Base-by-base conservation (phyloP, 2,113 vertebrate genomes). In the Hepsetus odoe region DNA sequence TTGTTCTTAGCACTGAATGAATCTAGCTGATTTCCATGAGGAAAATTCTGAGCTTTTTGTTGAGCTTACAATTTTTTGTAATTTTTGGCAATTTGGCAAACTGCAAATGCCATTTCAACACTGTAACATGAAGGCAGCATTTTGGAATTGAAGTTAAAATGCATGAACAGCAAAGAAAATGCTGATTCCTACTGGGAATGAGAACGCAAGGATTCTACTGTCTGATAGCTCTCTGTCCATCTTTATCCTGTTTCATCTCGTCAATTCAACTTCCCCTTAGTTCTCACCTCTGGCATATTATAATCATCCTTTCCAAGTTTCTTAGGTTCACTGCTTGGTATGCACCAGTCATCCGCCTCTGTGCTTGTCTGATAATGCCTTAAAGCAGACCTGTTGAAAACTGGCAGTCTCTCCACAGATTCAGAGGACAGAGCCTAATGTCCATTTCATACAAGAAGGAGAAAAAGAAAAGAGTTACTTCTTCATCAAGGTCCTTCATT, bases 311-410 rank as follows among this genome's bases (percentile, higher is more conserved):
- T 95, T 30, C 94, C 89, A 53, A 97, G 9, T 42, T 95, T 93
- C 88, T 88, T 97, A 75, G 97, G 95, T 30, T 92, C 96, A 85
- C 85, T 98, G 85, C 96, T 98, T 62, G 98, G 98, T 80, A 98
- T 90, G 83, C 96, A 98, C 98, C 98, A 99, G 88, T 99, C 98
- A 9, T 96, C 98, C 0, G 98, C 96, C 85, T 97, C 97, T 0
- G 69, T 92, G 83, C 83, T 92, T 28, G 90, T 74, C 72, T 96
- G 96, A 88, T 99, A 99, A 88, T 97, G 98, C 86, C 96, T 95
- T 70, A 93, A 93, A 55, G 95, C 95, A 0, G 98, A 99, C 85
- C 95, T 98, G 89, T 99, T 99, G 89, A 98, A 99, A 82, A 99
- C 96, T 0, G 98, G 98, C 32, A 99, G 94, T 79, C 98, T 95